Evolutionary conservation across 2,797 vertebrate species (phyloP), one percentile per base, ranked within the genome.

Genomic region (Helostoma temminkii): DNA sequence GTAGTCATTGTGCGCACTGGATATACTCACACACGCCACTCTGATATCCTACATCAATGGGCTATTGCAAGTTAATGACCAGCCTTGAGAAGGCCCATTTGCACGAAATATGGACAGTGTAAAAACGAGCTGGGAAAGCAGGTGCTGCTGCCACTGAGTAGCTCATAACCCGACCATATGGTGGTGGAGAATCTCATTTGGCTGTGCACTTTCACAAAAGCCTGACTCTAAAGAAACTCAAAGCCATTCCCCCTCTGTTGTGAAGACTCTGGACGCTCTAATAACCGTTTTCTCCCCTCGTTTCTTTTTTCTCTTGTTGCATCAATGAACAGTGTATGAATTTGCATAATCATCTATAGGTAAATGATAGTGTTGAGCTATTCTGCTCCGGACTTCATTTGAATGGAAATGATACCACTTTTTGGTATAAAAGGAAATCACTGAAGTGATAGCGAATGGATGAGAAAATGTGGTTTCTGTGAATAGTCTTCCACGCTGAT

Each of bases 41-140:
- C 79, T 90, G 85, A 87, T 90, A 88, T 81, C 86, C 84, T 68
- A 87, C 88, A 88, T 90, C 90, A 90, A 89, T 84, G 84, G 89
- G 86, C 87, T 84, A 86, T 91, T 90, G 88, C 88, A 81, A 87
- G 90, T 86, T 90, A 90, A 91, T 87, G 90, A 88, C 79, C 86
- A 76, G 83, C 68, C 78, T 81, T 76, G 80, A 66, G 77, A 87
- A 89, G 74, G 76, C 66, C 88, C 87, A 93, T 93, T 92, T 90
- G 76, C 81, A 77, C 78, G 70, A 90, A 90, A 91, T 91, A 92
- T 91, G 86, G 84, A 82, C 74, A 42, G 81, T 67, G 89, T 87
- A 68, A 89, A 84, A 88, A 75, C 25, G 68, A 71, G 78, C 69
- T 47, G 71, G 76, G 71, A 77, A 72, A 86, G 84, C 85, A 89